These are phyloP conservation scores for Zaprionus obscuricornis DNA, from an alignment of 2,888 invertebrate species.

Conservation along the genomic window DNA sequence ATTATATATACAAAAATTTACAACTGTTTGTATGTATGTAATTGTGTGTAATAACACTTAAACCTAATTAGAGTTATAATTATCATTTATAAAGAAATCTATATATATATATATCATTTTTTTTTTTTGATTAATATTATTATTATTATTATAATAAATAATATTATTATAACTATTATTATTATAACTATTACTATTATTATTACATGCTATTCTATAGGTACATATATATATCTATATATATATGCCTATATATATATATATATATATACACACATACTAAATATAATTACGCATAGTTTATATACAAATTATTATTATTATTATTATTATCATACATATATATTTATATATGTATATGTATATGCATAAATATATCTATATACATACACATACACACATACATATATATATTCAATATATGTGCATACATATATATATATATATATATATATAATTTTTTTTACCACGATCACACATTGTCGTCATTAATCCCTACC, in stretches of 20 bases:
- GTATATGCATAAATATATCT: constrained; percentile 19
- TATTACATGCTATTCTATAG: constrained; percentile 25
- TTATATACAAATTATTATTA: background rate
- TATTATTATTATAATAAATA: no score
- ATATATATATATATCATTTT: no score
- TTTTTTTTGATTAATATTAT: no score
- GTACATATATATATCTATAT: constrained; percentile 27
- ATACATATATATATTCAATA: constrained; percentile 53
- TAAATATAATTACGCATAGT: constrained; percentile 19
- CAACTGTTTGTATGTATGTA: constrained; percentile 50
- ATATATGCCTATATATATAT: constrained; percentile 7
- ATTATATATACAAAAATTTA: constrained; percentile 49
- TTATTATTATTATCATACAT: background rate
- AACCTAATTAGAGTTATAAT: constrained; percentile 42
- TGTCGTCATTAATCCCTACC: constrained; percentile 49
- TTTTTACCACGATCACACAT: constrained; percentile 33
- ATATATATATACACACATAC: constrained; percentile 7
- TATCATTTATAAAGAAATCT: no score
- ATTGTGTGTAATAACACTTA: constrained; percentile 44
- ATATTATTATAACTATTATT: no score
- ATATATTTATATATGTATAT: constrained; percentile 9
- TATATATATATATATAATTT: constrained; percentile 17
- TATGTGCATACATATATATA: constrained; percentile 27
- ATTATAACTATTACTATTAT: constrained; percentile 20
- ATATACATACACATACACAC: constrained; percentile 18